Percentiles rank a stretch among this genome's conserved stretches.
phyloP scores from a whole-genome alignment of 2,797 vertebrate species.

The Melanotaenia nigrans region DNA sequence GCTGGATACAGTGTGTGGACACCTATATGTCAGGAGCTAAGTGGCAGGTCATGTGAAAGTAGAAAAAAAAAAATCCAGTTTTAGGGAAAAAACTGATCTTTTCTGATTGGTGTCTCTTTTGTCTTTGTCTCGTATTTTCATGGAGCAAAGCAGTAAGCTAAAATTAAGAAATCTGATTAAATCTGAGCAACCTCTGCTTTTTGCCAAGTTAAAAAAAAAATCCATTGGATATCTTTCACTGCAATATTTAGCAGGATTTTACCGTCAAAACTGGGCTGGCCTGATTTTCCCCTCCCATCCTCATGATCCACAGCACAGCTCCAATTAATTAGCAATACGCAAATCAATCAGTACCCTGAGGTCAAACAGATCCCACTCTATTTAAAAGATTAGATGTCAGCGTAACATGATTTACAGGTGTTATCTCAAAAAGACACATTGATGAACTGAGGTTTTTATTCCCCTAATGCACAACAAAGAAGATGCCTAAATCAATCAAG shows the following conservation, averaged over 20 bases:
- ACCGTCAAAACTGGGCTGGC: neutral
- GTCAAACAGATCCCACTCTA: constrained; percentile 59
- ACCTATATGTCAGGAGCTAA: constrained; percentile 63
- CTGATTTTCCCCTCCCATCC: constrained; percentile 19
- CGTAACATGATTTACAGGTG: constrained; percentile 63
- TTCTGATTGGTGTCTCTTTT: neutral
- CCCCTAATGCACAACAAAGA: constrained; percentile 61
- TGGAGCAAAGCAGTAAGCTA: no score
- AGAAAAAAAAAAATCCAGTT: neutral
- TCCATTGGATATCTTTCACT: neutral
- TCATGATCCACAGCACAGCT: constrained; percentile 45
- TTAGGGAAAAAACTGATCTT: neutral
- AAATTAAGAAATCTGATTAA: neutral
- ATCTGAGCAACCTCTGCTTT: neutral
- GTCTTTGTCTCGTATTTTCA: neutral
- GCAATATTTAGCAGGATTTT: constrained; percentile 3
- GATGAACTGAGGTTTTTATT: constrained; percentile 57
- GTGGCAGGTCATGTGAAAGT: constrained; percentile 34
- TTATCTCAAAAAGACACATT: constrained; percentile 62
- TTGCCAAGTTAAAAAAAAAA: neutral
- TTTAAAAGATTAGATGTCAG: constrained; percentile 64
- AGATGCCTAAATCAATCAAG: constrained; percentile 41
- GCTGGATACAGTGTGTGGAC: constrained; percentile 40
- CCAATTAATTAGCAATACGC: constrained; percentile 69
- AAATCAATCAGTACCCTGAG: constrained; percentile 65